Percentiles rank a stretch among this genome's conserved stretches.
phyloP scores from a whole-genome alignment of 2,888 invertebrate genomes.

The Phrixothrix hirtus region DNA sequence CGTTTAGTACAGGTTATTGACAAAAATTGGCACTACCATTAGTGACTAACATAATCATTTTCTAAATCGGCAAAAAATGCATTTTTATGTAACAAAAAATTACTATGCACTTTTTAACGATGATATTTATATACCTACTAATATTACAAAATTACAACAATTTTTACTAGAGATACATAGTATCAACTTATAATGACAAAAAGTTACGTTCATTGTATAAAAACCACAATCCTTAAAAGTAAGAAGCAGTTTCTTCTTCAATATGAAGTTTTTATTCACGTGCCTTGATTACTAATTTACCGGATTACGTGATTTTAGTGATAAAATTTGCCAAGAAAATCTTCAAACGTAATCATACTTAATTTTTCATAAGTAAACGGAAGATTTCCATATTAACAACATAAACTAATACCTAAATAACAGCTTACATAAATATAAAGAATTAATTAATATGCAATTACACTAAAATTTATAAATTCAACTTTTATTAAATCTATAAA shows the following conservation, averaged over 20 bases:
- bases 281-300: constrained; percentile 12
- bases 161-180: constrained; percentile 59
- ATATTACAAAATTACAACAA: constrained; percentile 55
- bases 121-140: constrained; percentile 8
- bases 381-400: constrained; percentile 11
- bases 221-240: constrained; percentile 29
- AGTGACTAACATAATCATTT: constrained; percentile 21
- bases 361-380: constrained; percentile 17
- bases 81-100: constrained; percentile 4
- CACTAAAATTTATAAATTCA: too few species aligned
- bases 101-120: constrained; percentile 16
- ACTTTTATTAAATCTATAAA: too few species aligned
- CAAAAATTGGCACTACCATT: constrained; percentile 23
- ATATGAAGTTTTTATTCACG: constrained; percentile 30
- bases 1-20: constrained; percentile 8
- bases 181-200: constrained; percentile 50
- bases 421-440: too few species aligned
- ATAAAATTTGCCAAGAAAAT: constrained; percentile 9
- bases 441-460: too few species aligned
- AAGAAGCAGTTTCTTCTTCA: constrained; percentile 29
- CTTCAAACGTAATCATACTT: constrained; percentile 20
- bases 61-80: constrained; percentile 14
- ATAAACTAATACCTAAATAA: background rate
- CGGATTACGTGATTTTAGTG: constrained; percentile 9
- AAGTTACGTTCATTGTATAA: constrained; percentile 29